Conservation (phyloP, 2,888 invertebrate species). For the Zygothrica quintamaculata region DNA sequence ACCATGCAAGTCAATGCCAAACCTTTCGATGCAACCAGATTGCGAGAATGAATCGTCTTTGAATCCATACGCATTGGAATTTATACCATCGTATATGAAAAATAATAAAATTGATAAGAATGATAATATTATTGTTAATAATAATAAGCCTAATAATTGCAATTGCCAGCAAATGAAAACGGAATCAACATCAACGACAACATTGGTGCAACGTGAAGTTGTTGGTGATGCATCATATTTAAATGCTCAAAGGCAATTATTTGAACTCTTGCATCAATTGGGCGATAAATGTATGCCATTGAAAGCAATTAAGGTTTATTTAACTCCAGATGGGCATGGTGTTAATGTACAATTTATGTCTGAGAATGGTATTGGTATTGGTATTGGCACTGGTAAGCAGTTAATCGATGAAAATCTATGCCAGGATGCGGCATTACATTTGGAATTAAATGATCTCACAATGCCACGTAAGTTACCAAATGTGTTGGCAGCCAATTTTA, state of each 20-base stretch:
- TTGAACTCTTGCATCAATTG: slow-evolving; percentile 46
- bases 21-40: slow-evolving; percentile 2
- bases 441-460: slow-evolving; percentile 36
- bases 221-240: slow-evolving; percentile 37
- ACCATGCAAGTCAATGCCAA: slow-evolving; percentile 23
- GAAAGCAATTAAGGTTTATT: slow-evolving; percentile 36
- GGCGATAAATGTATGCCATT: slow-evolving; percentile 44
- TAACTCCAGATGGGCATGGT: slow-evolving; percentile 42
- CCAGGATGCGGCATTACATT: slow-evolving; percentile 29
- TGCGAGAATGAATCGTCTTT: slow-evolving; percentile 27
- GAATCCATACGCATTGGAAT: slow-evolving; percentile 46
- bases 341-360: slow-evolving; percentile 47
- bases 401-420: slow-evolving; percentile 38
- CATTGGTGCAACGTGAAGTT: slow-evolving; percentile 28
- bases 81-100: slow-evolving; percentile 40
- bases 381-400: slow-evolving; percentile 20
- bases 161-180: slow-evolving; percentile 21
- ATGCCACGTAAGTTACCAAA: slow-evolving; percentile 44
- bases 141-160: neutral
- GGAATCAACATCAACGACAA: slow-evolving; percentile 43
- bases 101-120: neutral
- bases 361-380: neutral
- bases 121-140: neutral
- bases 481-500: slow-evolving; percentile 47
- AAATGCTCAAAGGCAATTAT: slow-evolving; percentile 42